phyloP scores from a whole-genome alignment of 1,140 invertebrate species.

The Drosophila nigromelanica region DNA sequence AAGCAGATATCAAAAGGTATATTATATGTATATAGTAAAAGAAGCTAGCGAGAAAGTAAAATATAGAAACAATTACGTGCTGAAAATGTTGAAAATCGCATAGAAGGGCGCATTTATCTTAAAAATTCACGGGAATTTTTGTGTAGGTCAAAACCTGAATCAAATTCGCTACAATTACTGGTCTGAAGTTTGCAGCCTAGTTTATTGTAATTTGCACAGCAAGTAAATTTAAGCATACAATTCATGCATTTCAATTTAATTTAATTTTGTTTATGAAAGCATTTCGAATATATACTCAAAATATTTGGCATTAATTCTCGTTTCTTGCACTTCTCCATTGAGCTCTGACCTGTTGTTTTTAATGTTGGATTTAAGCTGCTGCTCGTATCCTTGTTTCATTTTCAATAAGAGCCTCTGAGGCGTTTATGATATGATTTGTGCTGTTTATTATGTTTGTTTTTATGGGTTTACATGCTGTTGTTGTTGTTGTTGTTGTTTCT shows the following conservation, averaged over 20 bases:
- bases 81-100: neutral
- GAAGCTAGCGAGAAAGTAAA: neutral
- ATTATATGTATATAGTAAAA: neutral
- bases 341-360: conserved; percentile 7
- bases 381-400: neutral
- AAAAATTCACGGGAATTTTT: too few relatives aligned
- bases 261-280: too few relatives aligned
- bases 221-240: neutral
- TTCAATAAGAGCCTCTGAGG: neutral
- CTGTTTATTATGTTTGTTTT: conserved; percentile 12
- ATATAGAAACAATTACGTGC: neutral
- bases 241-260: neutral
- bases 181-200: too few relatives aligned
- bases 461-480: neutral
- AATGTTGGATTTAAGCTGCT: neutral
- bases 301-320: neutral
- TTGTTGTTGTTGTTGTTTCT: neutral
- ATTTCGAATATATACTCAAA: neutral
- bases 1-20: too few relatives aligned
- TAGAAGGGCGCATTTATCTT: neutral
- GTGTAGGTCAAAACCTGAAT: too few relatives aligned
- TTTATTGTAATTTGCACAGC: too few relatives aligned
- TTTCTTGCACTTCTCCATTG: neutral
- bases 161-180: too few relatives aligned
- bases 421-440: conserved; percentile 3